A percentile compares a stretch with the other conserved stretches of the same genome.
These are phyloP conservation scores for Glossosoma conforme DNA, from an alignment of 1,140 invertebrate genomes.

Conservation along the genomic window DNA sequence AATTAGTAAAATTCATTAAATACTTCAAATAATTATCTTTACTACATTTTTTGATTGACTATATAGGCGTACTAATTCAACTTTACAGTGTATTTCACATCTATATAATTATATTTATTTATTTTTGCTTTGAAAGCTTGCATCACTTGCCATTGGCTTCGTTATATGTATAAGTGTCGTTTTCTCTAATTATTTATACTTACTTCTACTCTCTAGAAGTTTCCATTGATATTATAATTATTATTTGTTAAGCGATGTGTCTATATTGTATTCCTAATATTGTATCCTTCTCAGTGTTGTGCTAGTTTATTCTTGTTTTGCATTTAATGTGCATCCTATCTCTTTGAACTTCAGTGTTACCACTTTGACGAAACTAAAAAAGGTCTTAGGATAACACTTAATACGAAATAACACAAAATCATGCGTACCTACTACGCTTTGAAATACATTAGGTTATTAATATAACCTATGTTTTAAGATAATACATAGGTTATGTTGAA, in stretches of 20 bases:
- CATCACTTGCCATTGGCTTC: slow-evolving; percentile 21
- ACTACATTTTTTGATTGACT: slow-evolving; percentile 3
- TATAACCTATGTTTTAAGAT: no score
- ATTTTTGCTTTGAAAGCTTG: slow-evolving; percentile 16
- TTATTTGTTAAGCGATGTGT: slow-evolving; percentile 8
- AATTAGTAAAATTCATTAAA: neutral
- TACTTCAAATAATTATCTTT: neutral
- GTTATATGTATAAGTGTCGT: slow-evolving; percentile 31
- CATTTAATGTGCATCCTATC: neutral
- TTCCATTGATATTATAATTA: neutral
- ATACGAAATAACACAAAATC: no score
- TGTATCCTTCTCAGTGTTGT: slow-evolving; percentile 14
- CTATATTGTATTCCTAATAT: slow-evolving; percentile 2
- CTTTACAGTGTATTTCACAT: neutral
- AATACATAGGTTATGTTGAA: no score
- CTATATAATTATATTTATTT: no score
- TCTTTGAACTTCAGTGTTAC: no score
- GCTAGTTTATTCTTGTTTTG: slow-evolving; percentile 6
- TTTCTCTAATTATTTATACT: slow-evolving; percentile 30
- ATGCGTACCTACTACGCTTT: no score
- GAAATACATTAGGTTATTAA: no score
- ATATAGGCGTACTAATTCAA: slow-evolving; percentile 5
- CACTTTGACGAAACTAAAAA: no score
- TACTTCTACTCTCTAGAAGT: neutral
- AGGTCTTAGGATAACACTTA: slow-evolving; percentile 21